phyloP scores from a whole-genome alignment of 2,797 vertebrate genomes.

The Hafferia zeledoni region DNA sequence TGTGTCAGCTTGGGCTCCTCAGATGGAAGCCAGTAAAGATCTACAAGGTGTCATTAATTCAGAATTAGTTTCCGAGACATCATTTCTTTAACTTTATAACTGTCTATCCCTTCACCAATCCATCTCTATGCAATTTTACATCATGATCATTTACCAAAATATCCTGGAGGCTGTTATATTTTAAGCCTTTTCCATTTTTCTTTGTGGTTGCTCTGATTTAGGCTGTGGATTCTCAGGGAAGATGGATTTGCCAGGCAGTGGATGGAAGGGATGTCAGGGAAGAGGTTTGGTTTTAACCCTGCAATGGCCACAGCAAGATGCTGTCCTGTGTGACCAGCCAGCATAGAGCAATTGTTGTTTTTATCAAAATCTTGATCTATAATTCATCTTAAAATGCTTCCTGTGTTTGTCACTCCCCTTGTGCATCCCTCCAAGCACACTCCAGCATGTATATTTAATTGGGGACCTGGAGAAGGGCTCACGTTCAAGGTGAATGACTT shows the following conservation, averaged over 20 bases:
- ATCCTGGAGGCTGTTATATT: background rate
- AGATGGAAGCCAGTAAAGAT: conserved; percentile 40
- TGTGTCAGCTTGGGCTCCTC: conserved; percentile 8
- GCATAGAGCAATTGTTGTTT: background rate
- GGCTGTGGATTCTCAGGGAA: background rate
- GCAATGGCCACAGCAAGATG: background rate
- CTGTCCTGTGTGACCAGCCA: background rate
- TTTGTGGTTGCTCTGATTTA: conserved; percentile 12
- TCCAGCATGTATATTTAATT: conserved; percentile 35
- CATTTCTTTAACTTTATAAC: conserved; percentile 57
- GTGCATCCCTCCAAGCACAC: background rate
- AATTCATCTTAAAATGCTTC: conserved; percentile 51
- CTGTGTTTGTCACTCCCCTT: background rate
- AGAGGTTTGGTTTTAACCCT: conserved; percentile 8
- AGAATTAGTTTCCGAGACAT: conserved; percentile 48
- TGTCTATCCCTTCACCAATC: background rate
- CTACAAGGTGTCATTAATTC: conserved; percentile 43
- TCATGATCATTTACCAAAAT: background rate
- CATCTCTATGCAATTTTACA: background rate
- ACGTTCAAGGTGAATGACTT: conserved; percentile 25
- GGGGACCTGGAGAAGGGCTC: background rate
- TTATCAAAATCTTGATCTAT: conserved; percentile 14
- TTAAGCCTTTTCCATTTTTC: conserved; percentile 30
- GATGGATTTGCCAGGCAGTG: background rate
- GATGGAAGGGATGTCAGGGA: background rate